Evolutionary conservation across 1,140 invertebrate genomes (phyloP).

Genomic region (Lordiphosa stackelbergi): DNA sequence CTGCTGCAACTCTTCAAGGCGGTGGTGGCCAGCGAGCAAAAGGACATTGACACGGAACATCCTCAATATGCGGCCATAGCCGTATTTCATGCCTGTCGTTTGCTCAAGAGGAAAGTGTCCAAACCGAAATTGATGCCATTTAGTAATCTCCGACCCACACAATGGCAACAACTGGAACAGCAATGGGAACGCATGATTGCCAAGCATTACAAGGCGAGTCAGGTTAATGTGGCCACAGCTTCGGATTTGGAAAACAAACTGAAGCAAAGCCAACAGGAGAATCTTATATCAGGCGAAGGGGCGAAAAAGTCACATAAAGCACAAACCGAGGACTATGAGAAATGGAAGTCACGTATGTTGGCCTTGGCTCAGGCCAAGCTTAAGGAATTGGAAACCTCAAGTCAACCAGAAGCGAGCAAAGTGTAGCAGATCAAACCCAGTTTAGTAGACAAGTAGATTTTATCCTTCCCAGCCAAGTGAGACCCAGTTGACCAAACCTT

Average conservation of each 20-base stretch:
- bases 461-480: constrained; percentile 7
- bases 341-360: constrained; percentile 68
- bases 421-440: background rate
- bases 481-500: constrained; percentile 3
- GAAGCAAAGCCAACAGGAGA: constrained; percentile 28
- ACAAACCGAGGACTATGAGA: constrained; percentile 63
- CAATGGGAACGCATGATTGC: constrained; percentile 75
- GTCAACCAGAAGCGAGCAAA: background rate
- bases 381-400: constrained; percentile 18
- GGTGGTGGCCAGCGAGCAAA: constrained; percentile 40
- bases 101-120: constrained; percentile 68
- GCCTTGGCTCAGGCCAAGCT: constrained; percentile 48
- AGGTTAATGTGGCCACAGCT: constrained; percentile 2
- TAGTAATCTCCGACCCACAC: constrained; percentile 75
- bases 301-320: constrained; percentile 20
- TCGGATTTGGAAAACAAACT: constrained; percentile 37
- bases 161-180: constrained; percentile 75
- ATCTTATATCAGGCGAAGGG: background rate
- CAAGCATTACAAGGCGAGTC: constrained; percentile 50
- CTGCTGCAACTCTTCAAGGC: constrained; percentile 66
- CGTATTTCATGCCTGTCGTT: constrained; percentile 76
- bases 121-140: constrained; percentile 71
- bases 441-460: background rate
- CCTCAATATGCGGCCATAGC: constrained; percentile 78
- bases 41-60: constrained; percentile 61